A percentile compares a stretch with the other conserved stretches of the same genome.
These are phyloP conservation scores for Ranitomeya imitator DNA, from an alignment of 2,113 vertebrate species.

Conservation along the genomic window DNA sequence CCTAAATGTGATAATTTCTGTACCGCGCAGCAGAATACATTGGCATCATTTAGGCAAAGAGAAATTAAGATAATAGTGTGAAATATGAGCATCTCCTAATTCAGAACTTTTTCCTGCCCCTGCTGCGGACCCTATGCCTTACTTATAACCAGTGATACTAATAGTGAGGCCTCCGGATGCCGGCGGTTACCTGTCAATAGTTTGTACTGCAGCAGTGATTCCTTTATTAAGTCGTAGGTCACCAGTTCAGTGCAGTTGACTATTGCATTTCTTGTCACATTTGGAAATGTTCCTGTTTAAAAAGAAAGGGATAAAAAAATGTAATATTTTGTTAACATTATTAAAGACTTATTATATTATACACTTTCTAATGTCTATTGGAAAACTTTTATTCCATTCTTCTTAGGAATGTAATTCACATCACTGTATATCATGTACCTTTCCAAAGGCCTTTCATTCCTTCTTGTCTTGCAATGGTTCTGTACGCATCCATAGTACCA, in stretches of 20 bases:
- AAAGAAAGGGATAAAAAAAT: background rate
- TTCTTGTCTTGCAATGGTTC: slow-evolving; percentile 79
- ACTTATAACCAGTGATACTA: no score
- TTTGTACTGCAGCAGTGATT: slow-evolving; percentile 76
- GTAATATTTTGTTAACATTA: no score
- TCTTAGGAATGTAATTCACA: no score
- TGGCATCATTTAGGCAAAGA: no score
- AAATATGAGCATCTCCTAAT: no score
- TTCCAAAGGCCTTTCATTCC: slow-evolving; percentile 84
- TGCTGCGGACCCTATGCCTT: no score
- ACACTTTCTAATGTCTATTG: no score
- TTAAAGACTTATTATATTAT: no score
- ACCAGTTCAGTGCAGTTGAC: slow-evolving; percentile 88
- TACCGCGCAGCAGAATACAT: background rate
- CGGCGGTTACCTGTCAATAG: slow-evolving; percentile 77
- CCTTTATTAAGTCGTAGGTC: slow-evolving; percentile 86
- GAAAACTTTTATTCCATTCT: no score
- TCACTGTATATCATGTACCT: slow-evolving; percentile 67
- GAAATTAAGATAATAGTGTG: no score
- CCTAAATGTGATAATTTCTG: background rate
- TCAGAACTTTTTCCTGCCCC: background rate
- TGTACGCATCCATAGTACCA: slow-evolving; percentile 84
- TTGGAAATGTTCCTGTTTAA: slow-evolving; percentile 79
- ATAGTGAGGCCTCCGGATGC: background rate
- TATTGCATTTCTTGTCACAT: slow-evolving; percentile 83